Evolutionary conservation across 2,797 vertebrate genomes (phyloP).

Genomic region (Vespertilio murinus): DNA sequence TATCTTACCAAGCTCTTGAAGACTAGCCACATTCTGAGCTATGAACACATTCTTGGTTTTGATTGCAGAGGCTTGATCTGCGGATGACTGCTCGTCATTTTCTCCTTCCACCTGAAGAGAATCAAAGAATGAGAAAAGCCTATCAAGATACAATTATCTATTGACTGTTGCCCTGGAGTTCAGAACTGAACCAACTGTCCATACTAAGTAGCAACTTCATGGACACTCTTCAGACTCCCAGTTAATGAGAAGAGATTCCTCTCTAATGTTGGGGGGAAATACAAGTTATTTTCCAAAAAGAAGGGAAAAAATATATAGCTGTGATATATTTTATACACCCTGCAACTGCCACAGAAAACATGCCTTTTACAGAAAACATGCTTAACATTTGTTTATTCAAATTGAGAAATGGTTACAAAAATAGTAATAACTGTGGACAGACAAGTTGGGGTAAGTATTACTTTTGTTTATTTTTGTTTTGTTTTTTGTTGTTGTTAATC

Average conservation of each 20-base stretch:
- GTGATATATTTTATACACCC: neutral
- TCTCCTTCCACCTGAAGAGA: constrained; percentile 91
- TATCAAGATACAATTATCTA: neutral
- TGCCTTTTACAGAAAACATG: neutral
- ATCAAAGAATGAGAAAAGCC: neutral
- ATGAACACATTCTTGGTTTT: constrained; percentile 98
- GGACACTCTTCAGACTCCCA: neutral
- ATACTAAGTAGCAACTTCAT: neutral
- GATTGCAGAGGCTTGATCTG: constrained; percentile 92
- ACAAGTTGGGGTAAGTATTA: neutral
- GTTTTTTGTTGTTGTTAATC: no score
- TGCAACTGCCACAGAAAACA: neutral
- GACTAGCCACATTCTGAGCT: constrained; percentile 97
- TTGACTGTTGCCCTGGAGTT: neutral
- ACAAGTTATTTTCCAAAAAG: neutral
- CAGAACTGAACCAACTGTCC: neutral
- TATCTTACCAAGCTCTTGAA: constrained; percentile 96
- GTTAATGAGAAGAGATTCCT: neutral
- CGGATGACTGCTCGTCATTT: constrained; percentile 90
- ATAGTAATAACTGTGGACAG: neutral
- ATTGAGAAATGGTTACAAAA: neutral
- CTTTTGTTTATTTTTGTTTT: neutral
- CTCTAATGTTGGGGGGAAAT: neutral
- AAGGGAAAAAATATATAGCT: neutral
- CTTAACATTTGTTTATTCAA: neutral